These are phyloP conservation scores for Creontiades dilutus DNA, from an alignment of 2,888 invertebrate species.

Conservation along the genomic window DNA sequence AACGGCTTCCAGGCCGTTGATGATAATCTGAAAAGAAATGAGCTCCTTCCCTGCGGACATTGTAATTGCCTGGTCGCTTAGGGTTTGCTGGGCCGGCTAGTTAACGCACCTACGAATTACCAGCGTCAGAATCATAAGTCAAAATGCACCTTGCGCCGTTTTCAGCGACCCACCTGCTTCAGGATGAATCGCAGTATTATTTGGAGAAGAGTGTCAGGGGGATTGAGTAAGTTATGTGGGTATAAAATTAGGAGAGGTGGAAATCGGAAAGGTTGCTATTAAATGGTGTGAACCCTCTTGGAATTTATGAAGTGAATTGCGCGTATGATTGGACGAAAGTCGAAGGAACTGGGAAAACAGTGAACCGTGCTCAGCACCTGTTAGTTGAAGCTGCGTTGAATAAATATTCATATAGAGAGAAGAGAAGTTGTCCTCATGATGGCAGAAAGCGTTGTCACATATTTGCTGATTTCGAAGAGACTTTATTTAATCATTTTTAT, in stretches of 20 bases:
- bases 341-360: background rate
- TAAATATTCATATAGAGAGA: too few species aligned
- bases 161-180: background rate
- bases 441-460: too few species aligned
- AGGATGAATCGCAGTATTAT: background rate
- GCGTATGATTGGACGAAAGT: background rate
- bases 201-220: background rate
- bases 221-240: conserved; percentile 19
- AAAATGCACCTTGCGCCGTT: conserved; percentile 26
- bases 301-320: background rate
- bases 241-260: conserved; percentile 21
- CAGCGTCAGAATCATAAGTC: conserved; percentile 26
- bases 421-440: too few species aligned
- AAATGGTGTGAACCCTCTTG: background rate
- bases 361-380: too few species aligned
- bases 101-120: conserved; percentile 46
- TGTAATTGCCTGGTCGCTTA: conserved; percentile 44
- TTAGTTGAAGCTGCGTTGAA: too few species aligned
- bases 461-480: too few species aligned
- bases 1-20: conserved; percentile 42
- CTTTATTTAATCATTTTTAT: too few species aligned
- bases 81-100: conserved; percentile 6
- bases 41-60: conserved; percentile 27
- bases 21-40: conserved; percentile 37
- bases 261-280: conserved; percentile 31